Evolutionary conservation across 2,888 invertebrate species (phyloP).

Genomic region (Mythimna impura): DNA sequence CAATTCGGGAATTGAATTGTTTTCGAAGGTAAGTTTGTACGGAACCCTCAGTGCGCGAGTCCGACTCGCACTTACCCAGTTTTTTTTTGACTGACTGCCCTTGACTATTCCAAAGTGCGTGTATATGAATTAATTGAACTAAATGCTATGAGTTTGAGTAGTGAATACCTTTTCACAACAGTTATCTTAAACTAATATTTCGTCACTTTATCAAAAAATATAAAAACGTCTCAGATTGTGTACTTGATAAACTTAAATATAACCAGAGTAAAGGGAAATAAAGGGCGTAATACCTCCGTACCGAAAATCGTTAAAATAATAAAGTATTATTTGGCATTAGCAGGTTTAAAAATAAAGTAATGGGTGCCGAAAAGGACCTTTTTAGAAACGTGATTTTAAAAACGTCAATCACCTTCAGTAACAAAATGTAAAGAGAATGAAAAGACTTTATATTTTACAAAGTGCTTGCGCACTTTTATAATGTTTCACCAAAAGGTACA

Average conservation of each 20-base stretch:
- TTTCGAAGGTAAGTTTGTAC: too few relatives aligned
- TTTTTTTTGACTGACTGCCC: too few relatives aligned
- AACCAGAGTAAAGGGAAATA: slow-evolving; percentile 9
- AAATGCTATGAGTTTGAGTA: too few relatives aligned
- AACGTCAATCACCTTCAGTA: slow-evolving; percentile 38
- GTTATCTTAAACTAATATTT: not conserved
- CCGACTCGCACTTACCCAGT: too few relatives aligned
- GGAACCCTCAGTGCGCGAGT: too few relatives aligned
- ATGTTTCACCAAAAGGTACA: not conserved
- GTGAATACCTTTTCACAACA: not conserved
- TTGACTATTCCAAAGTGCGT: too few relatives aligned
- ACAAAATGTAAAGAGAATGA: not conserved
- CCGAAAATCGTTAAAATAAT: not conserved
- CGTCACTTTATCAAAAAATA: not conserved
- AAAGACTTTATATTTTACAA: not conserved
- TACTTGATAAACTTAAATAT: not conserved
- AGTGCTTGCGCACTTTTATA: not conserved
- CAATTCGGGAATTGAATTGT: too few relatives aligned
- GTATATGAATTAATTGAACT: too few relatives aligned
- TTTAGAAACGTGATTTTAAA: slow-evolving; percentile 19
- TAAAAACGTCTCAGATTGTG: not conserved
- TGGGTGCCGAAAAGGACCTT: slow-evolving; percentile 11
- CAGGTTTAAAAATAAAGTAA: slow-evolving; percentile 39
- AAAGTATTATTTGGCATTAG: slow-evolving; percentile 41
- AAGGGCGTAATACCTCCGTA: slow-evolving; percentile 12